These are phyloP conservation scores for Spea multiplicata DNA, from an alignment of 2,113 vertebrate species.

Conservation along the genomic window DNA sequence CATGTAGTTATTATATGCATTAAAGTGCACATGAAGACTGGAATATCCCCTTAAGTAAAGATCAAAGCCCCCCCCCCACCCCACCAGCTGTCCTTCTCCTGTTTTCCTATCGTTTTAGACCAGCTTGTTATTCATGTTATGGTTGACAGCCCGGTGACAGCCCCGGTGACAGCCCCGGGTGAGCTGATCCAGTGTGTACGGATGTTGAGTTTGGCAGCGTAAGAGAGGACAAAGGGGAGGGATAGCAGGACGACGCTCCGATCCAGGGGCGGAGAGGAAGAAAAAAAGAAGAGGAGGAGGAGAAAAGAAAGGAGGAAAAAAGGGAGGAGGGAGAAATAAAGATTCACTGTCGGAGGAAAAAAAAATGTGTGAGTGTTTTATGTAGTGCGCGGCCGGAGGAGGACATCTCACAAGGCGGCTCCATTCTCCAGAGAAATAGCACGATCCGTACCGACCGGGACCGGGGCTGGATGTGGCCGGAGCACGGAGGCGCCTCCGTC, in stretches of 20 bases:
- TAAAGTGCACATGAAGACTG: too few relatives aligned
- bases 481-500: background rate
- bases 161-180: too few relatives aligned
- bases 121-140: too few relatives aligned
- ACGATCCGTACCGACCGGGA: background rate
- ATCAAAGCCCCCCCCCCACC: too few relatives aligned
- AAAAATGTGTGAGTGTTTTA: slow-evolving; percentile 24
- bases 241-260: slow-evolving; percentile 15
- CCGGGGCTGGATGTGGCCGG: background rate
- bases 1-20: too few relatives aligned
- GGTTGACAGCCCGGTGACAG: too few relatives aligned
- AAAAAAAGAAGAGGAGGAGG: background rate
- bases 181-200: background rate
- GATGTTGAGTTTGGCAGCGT: slow-evolving; percentile 11
- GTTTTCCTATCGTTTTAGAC: too few relatives aligned
- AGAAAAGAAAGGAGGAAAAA: background rate
- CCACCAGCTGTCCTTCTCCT: too few relatives aligned
- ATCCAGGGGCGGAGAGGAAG: slow-evolving; percentile 18
- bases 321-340: slow-evolving; percentile 9
- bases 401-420: slow-evolving; percentile 4
- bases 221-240: slow-evolving; percentile 9
- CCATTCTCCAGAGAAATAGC: background rate
- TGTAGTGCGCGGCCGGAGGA: background rate
- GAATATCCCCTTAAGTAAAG: too few relatives aligned
- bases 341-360: slow-evolving; percentile 21